Conservation (phyloP, 2,797 vertebrate species). For the Luscinia megarhynchos region DNA sequence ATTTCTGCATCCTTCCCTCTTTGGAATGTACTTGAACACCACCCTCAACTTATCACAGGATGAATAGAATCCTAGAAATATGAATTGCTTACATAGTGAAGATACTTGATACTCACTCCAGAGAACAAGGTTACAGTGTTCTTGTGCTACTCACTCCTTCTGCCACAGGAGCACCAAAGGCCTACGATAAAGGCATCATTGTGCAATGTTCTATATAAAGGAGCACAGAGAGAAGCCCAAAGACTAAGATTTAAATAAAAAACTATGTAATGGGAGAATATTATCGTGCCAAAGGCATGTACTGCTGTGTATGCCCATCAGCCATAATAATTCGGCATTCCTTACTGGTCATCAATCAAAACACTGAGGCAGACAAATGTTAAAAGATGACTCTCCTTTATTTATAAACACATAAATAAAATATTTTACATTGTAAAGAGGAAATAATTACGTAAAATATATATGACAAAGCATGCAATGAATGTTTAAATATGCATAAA, state of each 20-base stretch:
- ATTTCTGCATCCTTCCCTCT: not conserved
- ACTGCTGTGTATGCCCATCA: not conserved
- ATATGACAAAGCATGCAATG: not conserved
- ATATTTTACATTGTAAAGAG: not conserved
- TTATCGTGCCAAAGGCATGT: not conserved
- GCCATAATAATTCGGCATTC: not conserved
- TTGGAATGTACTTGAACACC: not conserved
- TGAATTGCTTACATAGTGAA: constrained; percentile 13
- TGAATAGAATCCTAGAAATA: constrained; percentile 39
- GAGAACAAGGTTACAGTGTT: constrained; percentile 52
- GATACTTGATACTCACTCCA: constrained; percentile 32
- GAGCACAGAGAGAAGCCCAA: not conserved
- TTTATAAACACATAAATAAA: not conserved
- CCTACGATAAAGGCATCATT: not conserved
- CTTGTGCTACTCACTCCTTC: not conserved
- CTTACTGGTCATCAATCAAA: not conserved
- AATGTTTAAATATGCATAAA: not conserved
- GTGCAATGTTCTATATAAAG: not conserved
- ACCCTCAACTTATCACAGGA: not conserved
- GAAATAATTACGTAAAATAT: not conserved
- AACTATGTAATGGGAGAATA: not conserved
- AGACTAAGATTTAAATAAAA: not conserved
- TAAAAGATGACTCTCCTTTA: not conserved
- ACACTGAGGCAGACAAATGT: not conserved
- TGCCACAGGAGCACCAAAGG: not conserved